Percentiles rank a stretch among this genome's conserved stretches.
Conservation (phyloP, 2,797 vertebrate species). For the Sebastes paucispinis region DNA sequence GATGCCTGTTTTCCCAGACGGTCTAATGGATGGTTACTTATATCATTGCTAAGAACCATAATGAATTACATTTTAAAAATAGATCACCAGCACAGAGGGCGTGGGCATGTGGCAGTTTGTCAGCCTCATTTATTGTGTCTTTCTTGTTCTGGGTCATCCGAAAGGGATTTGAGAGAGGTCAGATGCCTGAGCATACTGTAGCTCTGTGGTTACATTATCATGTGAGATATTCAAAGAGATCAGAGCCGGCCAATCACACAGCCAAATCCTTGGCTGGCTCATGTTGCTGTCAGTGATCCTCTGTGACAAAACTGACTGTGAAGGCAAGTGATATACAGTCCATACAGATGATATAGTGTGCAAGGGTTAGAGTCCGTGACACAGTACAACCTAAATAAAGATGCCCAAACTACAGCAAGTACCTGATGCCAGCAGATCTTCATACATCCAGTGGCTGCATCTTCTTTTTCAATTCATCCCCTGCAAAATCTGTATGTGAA, state of each 20-base stretch:
- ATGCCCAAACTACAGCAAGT: neutral
- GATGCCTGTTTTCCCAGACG: conserved; percentile 7
- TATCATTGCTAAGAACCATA: conserved; percentile 12
- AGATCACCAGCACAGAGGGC: neutral
- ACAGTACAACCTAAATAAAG: neutral
- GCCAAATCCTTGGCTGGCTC: conserved; percentile 30
- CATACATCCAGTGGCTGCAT: neutral
- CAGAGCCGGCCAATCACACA: neutral
- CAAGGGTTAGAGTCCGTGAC: neutral
- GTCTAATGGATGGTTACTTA: conserved; percentile 1
- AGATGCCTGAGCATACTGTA: conserved; percentile 12
- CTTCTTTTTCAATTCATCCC: neutral
- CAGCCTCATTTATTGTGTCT: conserved; percentile 15
- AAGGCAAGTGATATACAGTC: neutral
- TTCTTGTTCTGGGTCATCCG: neutral
- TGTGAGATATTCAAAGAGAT: conserved; percentile 33
- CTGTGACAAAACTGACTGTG: neutral
- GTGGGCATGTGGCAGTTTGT: neutral
- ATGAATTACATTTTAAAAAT: conserved; percentile 41
- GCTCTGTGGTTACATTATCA: conserved; percentile 23
- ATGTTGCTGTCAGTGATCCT: conserved; percentile 15
- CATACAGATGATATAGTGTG: neutral
- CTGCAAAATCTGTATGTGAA: neutral
- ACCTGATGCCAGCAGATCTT: neutral
- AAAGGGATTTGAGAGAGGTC: conserved; percentile 10